phyloP scores from a whole-genome alignment of 2,888 invertebrate species.

The Silvanus unidentatus region DNA sequence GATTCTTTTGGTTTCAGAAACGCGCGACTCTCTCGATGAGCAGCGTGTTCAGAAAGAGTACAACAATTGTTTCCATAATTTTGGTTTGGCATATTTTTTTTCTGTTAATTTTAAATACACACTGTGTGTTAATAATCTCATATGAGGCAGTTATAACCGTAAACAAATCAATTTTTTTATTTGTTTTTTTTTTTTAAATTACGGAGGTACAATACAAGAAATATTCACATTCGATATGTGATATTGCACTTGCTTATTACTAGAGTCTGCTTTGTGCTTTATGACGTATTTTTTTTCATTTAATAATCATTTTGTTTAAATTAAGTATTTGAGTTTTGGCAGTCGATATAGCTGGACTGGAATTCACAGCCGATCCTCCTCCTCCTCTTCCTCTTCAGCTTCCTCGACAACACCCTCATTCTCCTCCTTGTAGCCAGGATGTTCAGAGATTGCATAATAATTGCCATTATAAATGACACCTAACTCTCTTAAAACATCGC shows the following conservation, averaged over 20 bases:
- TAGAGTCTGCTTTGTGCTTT: constrained; percentile 34
- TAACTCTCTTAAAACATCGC: constrained; percentile 83
- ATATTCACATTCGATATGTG: constrained; percentile 42
- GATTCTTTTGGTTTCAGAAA: too few species aligned
- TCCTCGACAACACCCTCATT: constrained; percentile 80
- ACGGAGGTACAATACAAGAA: constrained; percentile 21
- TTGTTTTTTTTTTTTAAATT: constrained; percentile 4
- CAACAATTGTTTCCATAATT: neutral
- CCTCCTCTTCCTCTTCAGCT: constrained; percentile 77
- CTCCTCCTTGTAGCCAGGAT: constrained; percentile 89
- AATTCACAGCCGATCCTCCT: constrained; percentile 55
- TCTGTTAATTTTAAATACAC: neutral
- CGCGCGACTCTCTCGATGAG: too few species aligned
- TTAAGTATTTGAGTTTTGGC: constrained; percentile 3
- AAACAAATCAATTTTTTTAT: neutral
- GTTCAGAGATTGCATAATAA: constrained; percentile 92
- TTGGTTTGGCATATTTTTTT: neutral
- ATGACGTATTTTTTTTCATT: constrained; percentile 21
- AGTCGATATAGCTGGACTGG: constrained; percentile 14
- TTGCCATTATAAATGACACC: constrained; percentile 93
- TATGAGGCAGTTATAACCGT: constrained; percentile 14
- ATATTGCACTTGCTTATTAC: constrained; percentile 36
- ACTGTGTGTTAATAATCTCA: neutral
- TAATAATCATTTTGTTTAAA: constrained; percentile 9
- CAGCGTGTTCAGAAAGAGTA: neutral